Conservation (phyloP, 2,797 vertebrate species). For the Periophthalmus magnuspinnatus region DNA sequence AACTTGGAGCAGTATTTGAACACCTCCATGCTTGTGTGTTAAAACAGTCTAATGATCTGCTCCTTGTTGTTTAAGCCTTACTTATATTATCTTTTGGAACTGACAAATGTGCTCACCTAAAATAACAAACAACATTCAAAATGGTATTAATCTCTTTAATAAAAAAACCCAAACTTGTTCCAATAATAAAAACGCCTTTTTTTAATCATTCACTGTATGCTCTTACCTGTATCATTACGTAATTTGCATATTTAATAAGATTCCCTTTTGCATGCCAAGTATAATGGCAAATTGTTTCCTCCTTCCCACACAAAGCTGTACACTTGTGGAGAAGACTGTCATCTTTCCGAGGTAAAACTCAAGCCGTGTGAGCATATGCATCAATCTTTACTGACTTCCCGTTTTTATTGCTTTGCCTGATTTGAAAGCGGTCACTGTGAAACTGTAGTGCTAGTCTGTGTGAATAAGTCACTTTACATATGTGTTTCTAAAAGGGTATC, state of each 20-base stretch:
- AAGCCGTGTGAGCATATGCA: slow-evolving; percentile 56
- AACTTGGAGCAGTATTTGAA: too few relatives aligned
- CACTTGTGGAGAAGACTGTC: slow-evolving; percentile 57
- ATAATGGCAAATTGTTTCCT: slow-evolving; percentile 51
- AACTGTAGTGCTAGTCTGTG: slow-evolving; percentile 3
- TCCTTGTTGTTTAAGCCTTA: too few relatives aligned
- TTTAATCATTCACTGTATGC: neutral
- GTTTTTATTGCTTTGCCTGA: slow-evolving; percentile 24
- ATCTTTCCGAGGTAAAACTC: slow-evolving; percentile 59
- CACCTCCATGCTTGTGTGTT: too few relatives aligned
- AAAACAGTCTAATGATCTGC: too few relatives aligned
- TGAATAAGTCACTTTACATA: neutral
- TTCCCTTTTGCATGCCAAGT: neutral
- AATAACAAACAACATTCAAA: too few relatives aligned
- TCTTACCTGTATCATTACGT: neutral
- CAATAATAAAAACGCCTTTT: neutral
- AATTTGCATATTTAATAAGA: neutral
- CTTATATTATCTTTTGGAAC: too few relatives aligned
- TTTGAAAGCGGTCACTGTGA: slow-evolving; percentile 20
- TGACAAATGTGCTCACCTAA: too few relatives aligned
- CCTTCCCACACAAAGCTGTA: slow-evolving; percentile 52
- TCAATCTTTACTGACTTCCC: slow-evolving; percentile 35
- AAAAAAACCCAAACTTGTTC: too few relatives aligned
- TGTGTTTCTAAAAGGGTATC: slow-evolving; percentile 5
- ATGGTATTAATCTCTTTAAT: neutral